These are phyloP conservation scores for Brachionus plicatilis DNA, from an alignment of 1,140 invertebrate genomes.

Conservation along the genomic window DNA sequence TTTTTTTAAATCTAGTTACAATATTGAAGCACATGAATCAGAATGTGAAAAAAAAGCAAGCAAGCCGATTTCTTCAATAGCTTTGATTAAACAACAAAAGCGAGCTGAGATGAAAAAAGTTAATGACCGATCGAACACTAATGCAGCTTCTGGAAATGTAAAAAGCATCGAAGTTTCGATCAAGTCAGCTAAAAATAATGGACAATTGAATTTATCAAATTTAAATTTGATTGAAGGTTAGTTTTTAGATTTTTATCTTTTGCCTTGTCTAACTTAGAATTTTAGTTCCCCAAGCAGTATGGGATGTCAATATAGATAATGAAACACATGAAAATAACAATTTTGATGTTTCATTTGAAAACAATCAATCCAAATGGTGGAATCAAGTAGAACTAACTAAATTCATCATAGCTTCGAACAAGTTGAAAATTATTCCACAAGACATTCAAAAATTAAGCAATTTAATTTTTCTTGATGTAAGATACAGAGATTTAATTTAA, in stretches of 20 bases:
- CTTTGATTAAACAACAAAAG: slow-evolving; percentile 20
- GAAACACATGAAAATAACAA: slow-evolving; percentile 45
- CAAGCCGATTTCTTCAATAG: not conserved
- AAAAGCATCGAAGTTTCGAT: slow-evolving; percentile 57
- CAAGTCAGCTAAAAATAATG: slow-evolving; percentile 70
- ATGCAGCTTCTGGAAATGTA: slow-evolving; percentile 43
- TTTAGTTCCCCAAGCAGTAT: slow-evolving; percentile 73
- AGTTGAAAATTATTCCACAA: slow-evolving; percentile 63
- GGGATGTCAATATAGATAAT: slow-evolving; percentile 71
- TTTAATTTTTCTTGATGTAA: slow-evolving; percentile 67
- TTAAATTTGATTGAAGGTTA: slow-evolving; percentile 68
- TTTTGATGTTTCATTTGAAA: slow-evolving; percentile 20
- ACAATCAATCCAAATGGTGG: slow-evolving; percentile 73
- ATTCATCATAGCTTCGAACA: slow-evolving; percentile 74
- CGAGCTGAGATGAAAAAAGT: slow-evolving; percentile 4
- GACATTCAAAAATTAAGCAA: slow-evolving; percentile 67
- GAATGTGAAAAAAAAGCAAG: not conserved
- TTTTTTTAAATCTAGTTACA: too few relatives aligned
- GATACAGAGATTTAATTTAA: slow-evolving; percentile 44
- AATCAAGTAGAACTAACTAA: slow-evolving; percentile 70
- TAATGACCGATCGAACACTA: not conserved
- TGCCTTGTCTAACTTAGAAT: slow-evolving; percentile 45
- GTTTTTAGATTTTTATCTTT: slow-evolving; percentile 39
- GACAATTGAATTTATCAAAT: slow-evolving; percentile 70
- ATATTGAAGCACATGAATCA: not conserved